Base-by-base conservation (phyloP, 1,140 invertebrate species). In the Ceratina calcarata region DNA sequence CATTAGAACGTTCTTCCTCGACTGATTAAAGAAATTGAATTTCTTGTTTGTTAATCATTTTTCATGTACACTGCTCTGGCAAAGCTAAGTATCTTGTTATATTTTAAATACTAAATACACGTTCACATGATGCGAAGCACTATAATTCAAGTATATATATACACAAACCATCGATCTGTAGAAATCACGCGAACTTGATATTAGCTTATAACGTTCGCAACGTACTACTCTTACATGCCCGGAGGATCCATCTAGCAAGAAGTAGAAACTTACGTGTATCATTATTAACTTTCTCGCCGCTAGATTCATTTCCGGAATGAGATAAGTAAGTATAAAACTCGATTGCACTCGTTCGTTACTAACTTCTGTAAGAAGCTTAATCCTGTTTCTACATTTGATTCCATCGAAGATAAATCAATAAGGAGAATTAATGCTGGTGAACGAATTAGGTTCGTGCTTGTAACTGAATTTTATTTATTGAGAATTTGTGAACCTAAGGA, bases 51-150 rank as follows among this genome's bases (percentile, higher is more conserved):
- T 51, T 67, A 16, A 67, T 24, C 67, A 55, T 55, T 53, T 53
- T 53, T 55, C 37, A 45, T 45, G 37, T 15, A 2, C 16, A 18
- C 0, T n/a, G 8, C 32, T 16, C 13, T 3, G 10, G 12, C 15
- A 27, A 27, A 55, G 22, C 16, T 68, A 51, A 6, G 8, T 24
- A 69, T 27, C 49, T 27, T 10, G 0, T 10, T 53, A 18, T 32
- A 27, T 51, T 69, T 69, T 22, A 27, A 69, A n/a, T 10, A 69
- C 51, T 55, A 27, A 69, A 27, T 55, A 69, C 18, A 69, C 49
- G 18, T 69, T 18, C 3, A 27, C 22, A 49, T 68, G 51, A 69
- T 12, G 13, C 15, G 22, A 6, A 53, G 24, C 22, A 67, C 15
- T 22, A 66, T 18, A 49, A 66, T 51, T 67, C 20, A 27, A 18